Conservation (phyloP, 2,113 vertebrate genomes). For the Mugil cephalus region DNA sequence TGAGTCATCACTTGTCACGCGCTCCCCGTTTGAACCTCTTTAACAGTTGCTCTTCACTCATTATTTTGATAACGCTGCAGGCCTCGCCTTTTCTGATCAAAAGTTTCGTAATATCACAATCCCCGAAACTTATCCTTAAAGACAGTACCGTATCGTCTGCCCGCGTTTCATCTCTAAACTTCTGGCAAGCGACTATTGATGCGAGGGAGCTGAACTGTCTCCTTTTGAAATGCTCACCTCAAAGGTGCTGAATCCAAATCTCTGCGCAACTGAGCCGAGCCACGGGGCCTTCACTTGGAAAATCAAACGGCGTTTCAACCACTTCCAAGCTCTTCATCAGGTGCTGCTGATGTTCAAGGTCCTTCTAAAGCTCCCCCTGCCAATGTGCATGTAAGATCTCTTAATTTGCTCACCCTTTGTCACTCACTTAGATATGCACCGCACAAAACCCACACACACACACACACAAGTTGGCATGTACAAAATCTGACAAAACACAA, state of each 20-base stretch:
- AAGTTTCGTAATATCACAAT: conserved; percentile 62
- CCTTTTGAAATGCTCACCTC: conserved; percentile 70
- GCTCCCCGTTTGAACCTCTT: conserved; percentile 46
- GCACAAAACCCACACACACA: conserved; percentile 17
- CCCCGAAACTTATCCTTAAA: conserved; percentile 65
- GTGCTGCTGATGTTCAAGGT: conserved; percentile 79
- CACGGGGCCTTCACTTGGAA: conserved; percentile 74
- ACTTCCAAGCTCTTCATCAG: conserved; percentile 76
- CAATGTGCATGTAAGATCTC: conserved; percentile 70
- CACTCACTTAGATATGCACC: conserved; percentile 35
- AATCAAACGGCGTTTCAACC: conserved; percentile 80
- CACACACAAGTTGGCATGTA: conserved; percentile 9
- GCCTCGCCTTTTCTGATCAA: conserved; percentile 63
- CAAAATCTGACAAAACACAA: conserved; percentile 18
- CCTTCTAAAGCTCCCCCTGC: conserved; percentile 72
- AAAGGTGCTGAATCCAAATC: conserved; percentile 79
- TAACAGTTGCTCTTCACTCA: conserved; percentile 51
- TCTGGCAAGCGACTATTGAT: conserved; percentile 65
- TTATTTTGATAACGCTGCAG: conserved; percentile 52
- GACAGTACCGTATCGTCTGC: conserved; percentile 40
- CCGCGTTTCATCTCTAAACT: conserved; percentile 64
- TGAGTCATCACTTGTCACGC: conserved; percentile 59
- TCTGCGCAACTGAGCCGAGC: conserved; percentile 73
- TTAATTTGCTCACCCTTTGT: conserved; percentile 63
- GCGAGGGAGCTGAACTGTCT: conserved; percentile 54